Percentiles rank a stretch among this genome's conserved stretches.
phyloP scores from a whole-genome alignment of 1,140 invertebrate genomes.

The Aphis gossypii region DNA sequence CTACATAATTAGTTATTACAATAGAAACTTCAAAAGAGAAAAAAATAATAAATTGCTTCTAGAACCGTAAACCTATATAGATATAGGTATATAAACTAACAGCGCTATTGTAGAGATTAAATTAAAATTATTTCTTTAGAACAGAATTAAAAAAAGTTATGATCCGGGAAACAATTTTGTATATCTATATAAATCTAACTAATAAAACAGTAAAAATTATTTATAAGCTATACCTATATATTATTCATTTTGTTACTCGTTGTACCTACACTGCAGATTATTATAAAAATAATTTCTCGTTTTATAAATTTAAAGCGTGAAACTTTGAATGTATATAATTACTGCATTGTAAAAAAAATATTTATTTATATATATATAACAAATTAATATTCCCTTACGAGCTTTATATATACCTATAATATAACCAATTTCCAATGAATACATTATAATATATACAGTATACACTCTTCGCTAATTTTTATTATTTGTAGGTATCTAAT shows the following conservation, averaged over 20 bases:
- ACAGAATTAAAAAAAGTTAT: neutral
- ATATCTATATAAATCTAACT: neutral
- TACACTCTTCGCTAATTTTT: no score
- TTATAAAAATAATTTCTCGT: neutral
- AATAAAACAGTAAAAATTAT: slow-evolving; percentile 27
- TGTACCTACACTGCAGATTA: neutral
- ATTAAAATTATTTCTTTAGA: slow-evolving; percentile 11
- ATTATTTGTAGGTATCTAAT: no score
- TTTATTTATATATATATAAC: no score
- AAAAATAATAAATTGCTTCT: neutral
- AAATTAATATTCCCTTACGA: no score
- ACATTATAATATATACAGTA: no score
- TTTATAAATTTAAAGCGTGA: neutral
- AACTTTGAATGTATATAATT: no score
- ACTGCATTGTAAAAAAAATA: no score
- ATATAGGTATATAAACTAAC: neutral
- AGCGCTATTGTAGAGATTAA: neutral
- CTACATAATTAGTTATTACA: neutral
- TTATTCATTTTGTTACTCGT: neutral
- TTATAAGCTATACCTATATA: slow-evolving; percentile 15
- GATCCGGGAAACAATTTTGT: neutral
- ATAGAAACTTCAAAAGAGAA: neutral
- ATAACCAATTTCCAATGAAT: no score
- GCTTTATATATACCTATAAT: no score
- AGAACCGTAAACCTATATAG: neutral